Percentiles rank a stretch among this genome's conserved stretches.
phyloP scores from a whole-genome alignment of 2,888 invertebrate species.

The Beris morrisii region DNA sequence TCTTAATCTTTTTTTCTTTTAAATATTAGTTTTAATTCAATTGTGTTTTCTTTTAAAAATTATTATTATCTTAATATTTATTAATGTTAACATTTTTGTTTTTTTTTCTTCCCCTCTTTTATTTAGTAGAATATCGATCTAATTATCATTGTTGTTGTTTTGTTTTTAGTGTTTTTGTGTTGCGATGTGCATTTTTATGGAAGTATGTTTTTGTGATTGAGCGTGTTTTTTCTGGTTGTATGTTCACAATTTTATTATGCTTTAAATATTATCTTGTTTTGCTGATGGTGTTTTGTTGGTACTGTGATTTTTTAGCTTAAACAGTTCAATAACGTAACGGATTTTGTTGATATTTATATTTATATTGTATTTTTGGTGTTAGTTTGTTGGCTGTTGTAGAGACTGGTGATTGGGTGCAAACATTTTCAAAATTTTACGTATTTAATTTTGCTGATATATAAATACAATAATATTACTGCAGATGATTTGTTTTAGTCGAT shows the following conservation, averaged over 20 bases:
- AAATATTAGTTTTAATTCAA: conserved; percentile 39
- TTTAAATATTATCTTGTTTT: background rate
- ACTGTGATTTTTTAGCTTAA: conserved; percentile 3
- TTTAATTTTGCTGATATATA: background rate
- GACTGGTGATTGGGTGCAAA: conserved; percentile 29
- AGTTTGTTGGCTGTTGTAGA: conserved; percentile 18
- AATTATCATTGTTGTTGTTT: conserved; percentile 34
- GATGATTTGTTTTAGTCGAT: too few species aligned
- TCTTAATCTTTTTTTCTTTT: conserved; percentile 31
- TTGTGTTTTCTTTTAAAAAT: conserved; percentile 42
- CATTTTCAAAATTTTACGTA: background rate
- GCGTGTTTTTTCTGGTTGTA: conserved; percentile 25
- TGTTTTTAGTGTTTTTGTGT: conserved; percentile 20
- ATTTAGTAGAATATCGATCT: conserved; percentile 40
- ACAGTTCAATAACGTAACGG: background rate
- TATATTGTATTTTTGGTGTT: background rate
- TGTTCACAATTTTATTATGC: conserved; percentile 2
- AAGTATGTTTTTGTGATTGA: conserved; percentile 11
- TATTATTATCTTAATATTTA: conserved; percentile 41
- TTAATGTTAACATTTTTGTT: conserved; percentile 41
- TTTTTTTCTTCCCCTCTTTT: conserved; percentile 2
- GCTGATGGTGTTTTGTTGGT: background rate
- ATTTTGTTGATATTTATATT: background rate
- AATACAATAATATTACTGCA: too few species aligned
- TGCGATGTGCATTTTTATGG: conserved; percentile 16